Conservation (phyloP, 2,888 invertebrate species). For the Thereva unica region DNA sequence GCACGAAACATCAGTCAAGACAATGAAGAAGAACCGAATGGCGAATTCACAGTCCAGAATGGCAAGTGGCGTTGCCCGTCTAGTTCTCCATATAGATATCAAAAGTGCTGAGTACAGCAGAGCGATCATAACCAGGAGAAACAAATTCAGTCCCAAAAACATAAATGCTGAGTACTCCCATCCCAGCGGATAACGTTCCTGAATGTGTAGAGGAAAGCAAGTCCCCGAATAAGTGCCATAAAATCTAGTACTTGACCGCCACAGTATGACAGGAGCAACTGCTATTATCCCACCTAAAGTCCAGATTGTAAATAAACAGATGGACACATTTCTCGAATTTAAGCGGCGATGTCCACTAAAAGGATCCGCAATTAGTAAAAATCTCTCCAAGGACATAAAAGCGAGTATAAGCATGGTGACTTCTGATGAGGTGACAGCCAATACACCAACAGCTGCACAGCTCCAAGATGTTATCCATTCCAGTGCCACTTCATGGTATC, state of each 20-base stretch:
- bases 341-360: slow-evolving; percentile 62
- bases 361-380: slow-evolving; percentile 66
- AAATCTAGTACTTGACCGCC: slow-evolving; percentile 65
- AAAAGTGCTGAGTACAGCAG: slow-evolving; percentile 67
- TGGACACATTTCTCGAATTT: slow-evolving; percentile 61
- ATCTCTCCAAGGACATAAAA: slow-evolving; percentile 72
- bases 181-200: slow-evolving; percentile 67
- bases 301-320: slow-evolving; percentile 65
- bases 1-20: slow-evolving; percentile 70
- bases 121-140: slow-evolving; percentile 63
- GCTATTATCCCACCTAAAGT: slow-evolving; percentile 64
- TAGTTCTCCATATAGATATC: slow-evolving; percentile 66
- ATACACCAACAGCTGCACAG: slow-evolving; percentile 66
- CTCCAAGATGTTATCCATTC: slow-evolving; percentile 69
- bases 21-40: slow-evolving; percentile 69
- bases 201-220: slow-evolving; percentile 72
- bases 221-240: slow-evolving; percentile 69
- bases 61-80: slow-evolving; percentile 64
- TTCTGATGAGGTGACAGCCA: slow-evolving; percentile 71
- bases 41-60: slow-evolving; percentile 68
- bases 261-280: slow-evolving; percentile 66
- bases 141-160: slow-evolving; percentile 68
- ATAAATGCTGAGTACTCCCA: slow-evolving; percentile 75
- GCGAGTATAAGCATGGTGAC: slow-evolving; percentile 71
- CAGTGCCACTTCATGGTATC: slow-evolving; percentile 63